Conservation (phyloP, 2,888 invertebrate genomes). For the Zeuzera pyrina region DNA sequence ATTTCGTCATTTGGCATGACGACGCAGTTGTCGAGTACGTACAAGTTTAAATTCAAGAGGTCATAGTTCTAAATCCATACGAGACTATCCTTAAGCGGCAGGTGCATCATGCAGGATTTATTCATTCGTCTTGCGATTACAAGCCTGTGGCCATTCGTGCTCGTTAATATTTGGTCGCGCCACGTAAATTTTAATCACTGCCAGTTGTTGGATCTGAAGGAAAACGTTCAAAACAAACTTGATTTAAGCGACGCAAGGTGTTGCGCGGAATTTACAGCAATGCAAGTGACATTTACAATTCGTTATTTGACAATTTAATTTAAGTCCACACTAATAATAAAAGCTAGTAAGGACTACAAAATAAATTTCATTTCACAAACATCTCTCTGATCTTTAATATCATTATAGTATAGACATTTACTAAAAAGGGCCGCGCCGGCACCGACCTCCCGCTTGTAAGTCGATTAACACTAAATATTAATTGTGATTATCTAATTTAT, state of each 20-base stretch:
- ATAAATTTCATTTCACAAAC: no score
- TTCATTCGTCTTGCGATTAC: constrained; percentile 52
- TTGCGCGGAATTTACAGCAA: constrained; percentile 36
- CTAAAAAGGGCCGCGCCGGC: no score
- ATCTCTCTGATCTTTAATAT: no score
- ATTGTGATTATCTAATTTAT: constrained; percentile 8
- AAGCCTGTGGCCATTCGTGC: constrained; percentile 53
- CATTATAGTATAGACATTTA: no score
- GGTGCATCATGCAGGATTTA: constrained; percentile 69
- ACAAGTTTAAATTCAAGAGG: no score
- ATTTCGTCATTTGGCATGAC: constrained; percentile 22
- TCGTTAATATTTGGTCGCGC: constrained; percentile 69
- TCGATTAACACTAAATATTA: constrained; percentile 6
- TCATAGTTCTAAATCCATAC: no score
- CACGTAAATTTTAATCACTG: constrained; percentile 71
- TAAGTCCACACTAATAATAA: no score
- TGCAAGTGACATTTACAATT: no score
- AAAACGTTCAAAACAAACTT: constrained; percentile 64
- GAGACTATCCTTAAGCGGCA: no score
- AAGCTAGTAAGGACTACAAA: no score
- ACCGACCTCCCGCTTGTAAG: constrained; percentile 5
- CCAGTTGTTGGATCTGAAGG: constrained; percentile 63
- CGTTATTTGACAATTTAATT: no score
- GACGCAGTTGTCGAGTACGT: not conserved
- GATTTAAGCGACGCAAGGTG: constrained; percentile 58